Percentiles rank a stretch among this genome's conserved stretches.
These are phyloP conservation scores for Cheilosia scutellata DNA, from an alignment of 2,888 invertebrate genomes.

Conservation along the genomic window DNA sequence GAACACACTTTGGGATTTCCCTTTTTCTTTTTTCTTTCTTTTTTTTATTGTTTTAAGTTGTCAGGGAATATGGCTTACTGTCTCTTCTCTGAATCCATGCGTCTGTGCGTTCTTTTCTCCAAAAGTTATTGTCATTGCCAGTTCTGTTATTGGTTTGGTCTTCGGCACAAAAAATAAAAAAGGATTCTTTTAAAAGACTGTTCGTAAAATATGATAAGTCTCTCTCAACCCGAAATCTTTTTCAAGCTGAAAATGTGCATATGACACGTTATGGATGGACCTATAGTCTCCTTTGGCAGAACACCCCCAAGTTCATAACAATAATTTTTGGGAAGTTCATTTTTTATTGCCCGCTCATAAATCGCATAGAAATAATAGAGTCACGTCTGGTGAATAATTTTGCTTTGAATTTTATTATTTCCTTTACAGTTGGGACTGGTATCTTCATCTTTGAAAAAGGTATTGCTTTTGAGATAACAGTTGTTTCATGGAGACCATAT, in stretches of 20 bases:
- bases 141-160: slow-evolving; percentile 62
- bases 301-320: slow-evolving; percentile 54
- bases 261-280: slow-evolving; percentile 59
- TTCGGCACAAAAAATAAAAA: slow-evolving; percentile 1
- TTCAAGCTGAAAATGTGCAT: slow-evolving; percentile 63
- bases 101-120: slow-evolving; percentile 1
- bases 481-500: slow-evolving; percentile 2
- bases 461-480: slow-evolving; percentile 10
- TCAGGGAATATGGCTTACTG: slow-evolving; percentile 58
- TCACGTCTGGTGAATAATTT: slow-evolving; percentile 74
- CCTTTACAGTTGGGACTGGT: slow-evolving; percentile 6
- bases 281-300: not conserved
- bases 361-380: slow-evolving; percentile 68
- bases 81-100: slow-evolving; percentile 13
- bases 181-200: slow-evolving; percentile 56
- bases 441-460: not conserved
- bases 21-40: slow-evolving; percentile 10
- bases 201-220: slow-evolving; percentile 56
- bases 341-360: slow-evolving; percentile 67
- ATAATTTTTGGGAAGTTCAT: slow-evolving; percentile 57
- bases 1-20: slow-evolving; percentile 63
- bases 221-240: slow-evolving; percentile 4
- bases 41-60: slow-evolving; percentile 74
- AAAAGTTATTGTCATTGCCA: slow-evolving; percentile 64
- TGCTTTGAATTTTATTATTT: slow-evolving; percentile 73